Percentiles rank a stretch among this genome's conserved stretches.
phyloP scores from a whole-genome alignment of 2,888 invertebrate species.

The Agriopis marginaria region DNA sequence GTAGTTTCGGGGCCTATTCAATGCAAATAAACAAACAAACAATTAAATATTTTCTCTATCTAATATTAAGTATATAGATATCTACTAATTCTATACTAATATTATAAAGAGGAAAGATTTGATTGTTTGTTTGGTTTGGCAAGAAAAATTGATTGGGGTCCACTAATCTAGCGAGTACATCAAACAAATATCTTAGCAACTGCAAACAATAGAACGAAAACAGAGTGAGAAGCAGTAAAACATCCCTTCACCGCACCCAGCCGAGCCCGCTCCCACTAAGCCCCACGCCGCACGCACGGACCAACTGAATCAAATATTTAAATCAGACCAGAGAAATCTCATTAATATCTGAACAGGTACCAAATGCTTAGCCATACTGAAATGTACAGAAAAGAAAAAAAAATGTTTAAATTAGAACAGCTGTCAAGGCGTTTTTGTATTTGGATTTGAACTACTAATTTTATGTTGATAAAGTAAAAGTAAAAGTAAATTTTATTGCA shows the following conservation, averaged over 20 bases:
- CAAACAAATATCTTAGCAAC: neutral
- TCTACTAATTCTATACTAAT: too few species aligned
- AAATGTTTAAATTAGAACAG: neutral
- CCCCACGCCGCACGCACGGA: slow-evolving; percentile 3
- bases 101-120: too few species aligned
- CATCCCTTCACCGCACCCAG: slow-evolving; percentile 14
- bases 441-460: too few species aligned
- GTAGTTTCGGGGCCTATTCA: too few species aligned
- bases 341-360: slow-evolving; percentile 27
- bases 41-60: too few species aligned
- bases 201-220: neutral
- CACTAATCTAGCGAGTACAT: neutral
- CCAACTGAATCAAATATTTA: slow-evolving; percentile 34
- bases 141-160: too few species aligned
- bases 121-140: too few species aligned
- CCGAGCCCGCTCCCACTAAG: neutral
- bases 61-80: too few species aligned
- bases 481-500: too few species aligned
- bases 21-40: too few species aligned
- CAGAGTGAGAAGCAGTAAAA: slow-evolving; percentile 11
- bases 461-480: too few species aligned
- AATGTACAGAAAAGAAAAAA: neutral
- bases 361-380: neutral
- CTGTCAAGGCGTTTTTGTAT: neutral
- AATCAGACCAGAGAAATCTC: slow-evolving; percentile 25